Conservation (phyloP, 2,888 invertebrate genomes). For the Netelia fuscicornis region DNA sequence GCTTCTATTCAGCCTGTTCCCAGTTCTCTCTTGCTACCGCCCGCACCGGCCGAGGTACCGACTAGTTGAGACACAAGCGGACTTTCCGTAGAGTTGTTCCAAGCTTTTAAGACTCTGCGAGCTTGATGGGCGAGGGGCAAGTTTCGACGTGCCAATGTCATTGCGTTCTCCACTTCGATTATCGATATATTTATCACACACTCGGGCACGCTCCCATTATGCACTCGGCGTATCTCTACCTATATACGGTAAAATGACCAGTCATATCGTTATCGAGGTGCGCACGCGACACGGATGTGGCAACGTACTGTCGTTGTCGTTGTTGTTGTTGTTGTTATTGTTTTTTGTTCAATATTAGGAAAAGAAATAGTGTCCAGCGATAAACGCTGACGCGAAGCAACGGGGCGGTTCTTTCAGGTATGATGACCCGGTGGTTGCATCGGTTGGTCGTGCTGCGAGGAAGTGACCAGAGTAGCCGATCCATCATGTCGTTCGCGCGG, state of each 20-base stretch:
- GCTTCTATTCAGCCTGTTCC: conserved; percentile 60
- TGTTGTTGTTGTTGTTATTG: background rate
- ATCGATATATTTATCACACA: conserved; percentile 29
- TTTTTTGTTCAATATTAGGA: background rate
- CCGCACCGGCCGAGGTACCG: background rate
- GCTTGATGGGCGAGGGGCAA: background rate
- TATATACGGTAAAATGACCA: background rate
- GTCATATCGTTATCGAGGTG: no score
- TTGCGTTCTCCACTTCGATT: conserved; percentile 16
- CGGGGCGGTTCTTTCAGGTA: conserved; percentile 3
- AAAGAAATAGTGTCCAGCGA: conserved; percentile 6
- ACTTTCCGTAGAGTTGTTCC: conserved; percentile 55
- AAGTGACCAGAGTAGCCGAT: conserved; percentile 69
- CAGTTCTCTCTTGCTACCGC: conserved; percentile 34
- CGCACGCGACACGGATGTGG: no score
- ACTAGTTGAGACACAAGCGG: conserved; percentile 43
- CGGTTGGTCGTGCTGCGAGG: background rate
- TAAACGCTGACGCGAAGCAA: conserved; percentile 9
- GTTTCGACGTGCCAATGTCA: conserved; percentile 56
- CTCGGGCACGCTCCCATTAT: background rate
- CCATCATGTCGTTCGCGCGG: conserved; percentile 73
- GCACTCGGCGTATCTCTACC: background rate
- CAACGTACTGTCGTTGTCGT: no score
- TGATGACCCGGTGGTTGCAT: background rate
- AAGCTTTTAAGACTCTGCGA: conserved; percentile 54